Evolutionary conservation across 2,113 vertebrate species (phyloP).

Genomic region (Eidolon helvum): DNA sequence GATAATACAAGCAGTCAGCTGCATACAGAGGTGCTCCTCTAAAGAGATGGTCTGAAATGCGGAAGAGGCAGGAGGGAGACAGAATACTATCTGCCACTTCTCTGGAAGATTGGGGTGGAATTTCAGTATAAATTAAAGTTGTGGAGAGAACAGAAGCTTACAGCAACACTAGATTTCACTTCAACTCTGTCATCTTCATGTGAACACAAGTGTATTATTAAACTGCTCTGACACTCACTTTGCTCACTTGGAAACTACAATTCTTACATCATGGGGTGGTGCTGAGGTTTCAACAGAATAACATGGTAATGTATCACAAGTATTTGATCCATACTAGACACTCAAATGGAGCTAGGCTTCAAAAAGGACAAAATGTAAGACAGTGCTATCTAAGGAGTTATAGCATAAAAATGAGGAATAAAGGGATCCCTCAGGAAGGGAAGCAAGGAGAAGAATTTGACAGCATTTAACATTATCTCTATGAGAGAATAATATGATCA

Average conservation of each 20-base stretch:
- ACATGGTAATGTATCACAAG: neutral
- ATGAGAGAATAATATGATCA: rapidly evolving
- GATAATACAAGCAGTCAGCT: neutral
- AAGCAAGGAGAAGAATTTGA: neutral
- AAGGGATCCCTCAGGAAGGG: neutral
- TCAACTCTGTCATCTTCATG: neutral
- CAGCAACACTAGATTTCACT: neutral
- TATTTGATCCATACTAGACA: neutral
- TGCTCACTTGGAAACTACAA: neutral
- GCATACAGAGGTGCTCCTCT: neutral
- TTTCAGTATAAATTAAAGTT: neutral
- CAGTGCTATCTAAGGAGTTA: no score
- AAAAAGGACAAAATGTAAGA: neutral
- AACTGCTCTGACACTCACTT: neutral
- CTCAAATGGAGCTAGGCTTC: neutral
- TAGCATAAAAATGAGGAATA: rapidly evolving
- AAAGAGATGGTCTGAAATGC: neutral
- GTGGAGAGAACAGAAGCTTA: neutral
- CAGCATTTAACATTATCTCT: neutral
- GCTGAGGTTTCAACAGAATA: no score
- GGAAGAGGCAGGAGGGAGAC: neutral
- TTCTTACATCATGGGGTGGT: no score
- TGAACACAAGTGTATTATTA: no score
- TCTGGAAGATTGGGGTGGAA: neutral
- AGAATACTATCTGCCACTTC: neutral